Conservation (phyloP, 2,797 vertebrate genomes). For the Denticeps clupeoides region DNA sequence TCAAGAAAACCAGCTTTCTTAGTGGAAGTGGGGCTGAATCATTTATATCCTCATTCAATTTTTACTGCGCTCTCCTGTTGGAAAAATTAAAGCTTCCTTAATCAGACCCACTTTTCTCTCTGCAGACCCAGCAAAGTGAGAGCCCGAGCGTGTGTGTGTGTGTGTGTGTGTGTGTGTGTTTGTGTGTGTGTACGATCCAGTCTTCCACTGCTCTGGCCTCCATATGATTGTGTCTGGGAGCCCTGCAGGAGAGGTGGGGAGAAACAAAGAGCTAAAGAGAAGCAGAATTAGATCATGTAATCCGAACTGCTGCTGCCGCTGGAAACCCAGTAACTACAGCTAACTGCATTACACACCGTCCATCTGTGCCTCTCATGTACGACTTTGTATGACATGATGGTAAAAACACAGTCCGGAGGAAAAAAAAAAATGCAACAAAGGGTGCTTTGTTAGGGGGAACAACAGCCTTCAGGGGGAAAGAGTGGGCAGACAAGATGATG, state of each 20-base stretch:
- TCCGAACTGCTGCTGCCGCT: constrained; percentile 56
- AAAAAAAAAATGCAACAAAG: constrained; percentile 16
- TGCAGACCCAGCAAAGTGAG: neutral
- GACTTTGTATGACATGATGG: constrained; percentile 44
- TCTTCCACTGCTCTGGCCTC: neutral
- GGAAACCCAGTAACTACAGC: constrained; percentile 60
- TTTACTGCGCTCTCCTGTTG: constrained; percentile 55
- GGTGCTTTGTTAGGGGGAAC: constrained; percentile 20
- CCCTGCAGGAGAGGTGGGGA: constrained; percentile 4
- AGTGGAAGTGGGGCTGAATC: constrained; percentile 58
- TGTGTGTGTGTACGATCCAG: neutral
- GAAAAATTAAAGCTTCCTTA: constrained; percentile 53
- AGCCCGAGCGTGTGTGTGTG: constrained; percentile 35
- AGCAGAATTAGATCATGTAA: constrained; percentile 63
- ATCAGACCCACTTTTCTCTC: constrained; percentile 23
- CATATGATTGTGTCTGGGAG: constrained; percentile 8
- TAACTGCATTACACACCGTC: constrained; percentile 64
- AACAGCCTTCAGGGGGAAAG: constrained; percentile 23
- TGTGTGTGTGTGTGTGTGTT: constrained; percentile 6
- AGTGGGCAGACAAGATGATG: constrained; percentile 24
- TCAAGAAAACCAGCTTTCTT: constrained; percentile 57
- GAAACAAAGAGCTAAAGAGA: constrained; percentile 21
- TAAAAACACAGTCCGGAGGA: constrained; percentile 20
- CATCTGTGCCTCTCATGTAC: constrained; percentile 55
- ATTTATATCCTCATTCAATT: constrained; percentile 68